Evolutionary conservation across 2,888 invertebrate genomes (phyloP).

Genomic region (Beris chalybata): DNA sequence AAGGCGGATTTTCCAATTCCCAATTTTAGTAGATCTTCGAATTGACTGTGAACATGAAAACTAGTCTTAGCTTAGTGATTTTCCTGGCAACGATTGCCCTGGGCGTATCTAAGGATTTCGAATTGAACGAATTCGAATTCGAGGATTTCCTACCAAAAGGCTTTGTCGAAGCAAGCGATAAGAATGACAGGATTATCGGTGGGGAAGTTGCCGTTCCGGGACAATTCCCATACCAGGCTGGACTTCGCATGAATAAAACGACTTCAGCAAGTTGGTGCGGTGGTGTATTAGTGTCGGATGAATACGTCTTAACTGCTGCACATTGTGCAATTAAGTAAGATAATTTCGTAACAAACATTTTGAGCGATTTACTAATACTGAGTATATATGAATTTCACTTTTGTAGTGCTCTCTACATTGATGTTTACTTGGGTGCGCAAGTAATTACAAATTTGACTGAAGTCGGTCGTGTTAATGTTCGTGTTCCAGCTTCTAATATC

Average conservation of each 20-base stretch:
- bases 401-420: constrained; percentile 8
- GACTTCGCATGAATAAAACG: constrained; percentile 15
- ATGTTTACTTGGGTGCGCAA: constrained; percentile 53
- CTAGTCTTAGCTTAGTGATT: neutral
- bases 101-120: neutral
- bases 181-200: constrained; percentile 32
- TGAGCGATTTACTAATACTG: too few relatives aligned
- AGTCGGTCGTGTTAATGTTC: constrained; percentile 54
- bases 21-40: constrained; percentile 8
- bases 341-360: neutral
- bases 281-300: constrained; percentile 29
- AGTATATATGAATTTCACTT: neutral
- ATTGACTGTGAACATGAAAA: constrained; percentile 16
- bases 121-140: neutral
- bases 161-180: neutral
- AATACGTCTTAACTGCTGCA: constrained; percentile 34
- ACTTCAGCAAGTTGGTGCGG: constrained; percentile 26
- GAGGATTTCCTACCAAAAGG: constrained; percentile 16
- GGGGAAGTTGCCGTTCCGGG: constrained; percentile 35
- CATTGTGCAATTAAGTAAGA: constrained; percentile 30
- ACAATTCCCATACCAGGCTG: constrained; percentile 38
- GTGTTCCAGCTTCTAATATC: constrained; percentile 44
- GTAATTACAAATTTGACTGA: constrained; percentile 53
- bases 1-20: neutral
- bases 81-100: constrained; percentile 5